Percentiles rank a stretch among this genome's conserved stretches.
Evolutionary conservation across 1,140 invertebrate genomes (phyloP).

Genomic region (Cephus cinctus): DNA sequence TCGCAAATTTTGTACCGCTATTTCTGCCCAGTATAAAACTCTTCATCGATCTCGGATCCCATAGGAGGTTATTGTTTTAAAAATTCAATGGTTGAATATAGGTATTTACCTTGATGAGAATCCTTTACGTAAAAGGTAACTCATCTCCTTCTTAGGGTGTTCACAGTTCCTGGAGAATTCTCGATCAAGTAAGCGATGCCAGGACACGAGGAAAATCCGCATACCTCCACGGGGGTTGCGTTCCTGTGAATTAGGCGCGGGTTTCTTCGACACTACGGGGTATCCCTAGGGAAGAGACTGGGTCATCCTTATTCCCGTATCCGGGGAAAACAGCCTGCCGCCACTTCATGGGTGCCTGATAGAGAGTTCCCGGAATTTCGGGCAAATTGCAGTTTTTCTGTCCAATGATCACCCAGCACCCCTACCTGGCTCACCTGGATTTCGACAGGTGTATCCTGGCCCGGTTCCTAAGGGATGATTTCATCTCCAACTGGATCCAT

Average conservation of each 20-base stretch:
- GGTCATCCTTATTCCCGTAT: conserved; percentile 9
- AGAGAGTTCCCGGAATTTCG: conserved; percentile 45
- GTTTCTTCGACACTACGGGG: conserved; percentile 19
- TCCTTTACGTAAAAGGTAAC: no score
- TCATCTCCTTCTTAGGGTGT: no score
- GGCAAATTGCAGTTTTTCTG: conserved; percentile 48
- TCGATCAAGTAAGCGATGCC: no score
- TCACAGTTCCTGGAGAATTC: no score
- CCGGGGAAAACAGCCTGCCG: conserved; percentile 1
- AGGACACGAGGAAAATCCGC: no score
- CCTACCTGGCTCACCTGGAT: conserved; percentile 15
- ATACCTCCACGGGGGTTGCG: conserved; percentile 33
- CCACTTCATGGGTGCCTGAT: conserved; percentile 34
- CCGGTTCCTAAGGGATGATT: conserved; percentile 9
- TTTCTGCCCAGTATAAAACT: no score
- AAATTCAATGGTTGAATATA: no score
- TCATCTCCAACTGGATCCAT: no score
- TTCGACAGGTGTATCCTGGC: conserved; percentile 24
- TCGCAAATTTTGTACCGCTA: no score
- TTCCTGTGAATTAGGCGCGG: conserved; percentile 46
- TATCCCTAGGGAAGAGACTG: not conserved
- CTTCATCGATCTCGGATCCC: no score
- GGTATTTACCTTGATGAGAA: no score
- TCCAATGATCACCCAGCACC: conserved; percentile 26
- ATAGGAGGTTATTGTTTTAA: no score